Base-by-base conservation (phyloP, 2,797 vertebrate species). In the Tragelaphus eurycerus region DNA sequence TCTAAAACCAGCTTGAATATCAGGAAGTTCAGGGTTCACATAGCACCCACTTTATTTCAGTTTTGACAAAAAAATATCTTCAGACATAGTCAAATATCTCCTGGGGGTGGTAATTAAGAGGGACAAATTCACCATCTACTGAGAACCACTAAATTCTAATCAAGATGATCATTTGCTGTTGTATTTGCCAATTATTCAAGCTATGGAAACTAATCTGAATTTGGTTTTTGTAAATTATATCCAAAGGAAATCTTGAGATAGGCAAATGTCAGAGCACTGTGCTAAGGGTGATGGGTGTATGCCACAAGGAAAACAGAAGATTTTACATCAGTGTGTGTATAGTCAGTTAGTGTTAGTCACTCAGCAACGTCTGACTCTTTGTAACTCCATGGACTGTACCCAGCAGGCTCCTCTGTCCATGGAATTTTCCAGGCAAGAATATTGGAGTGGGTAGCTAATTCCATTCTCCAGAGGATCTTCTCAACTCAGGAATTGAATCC, bases 231-330 rank as follows among this genome's bases (percentile, higher is more conserved):
- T 55, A 88, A 74, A 34, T 90, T 14, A 38, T 10, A 84, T 48
- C 14, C 10, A 34, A 55, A 54, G 17, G 54, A 87, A 90, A 78
- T 16, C 27, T 43, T 48, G 31, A 31, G 31, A 46, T 1, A 27
- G 16, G 21, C 12, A 14, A 60, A 12, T 6, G 15, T 23, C 38
- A 16, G 9, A 81, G 16, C 34, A 16, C 3, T 5, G 13, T 46
- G 14, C 23, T 43, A 27, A 62, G 62, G 48, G 3, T 0, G 0
- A 2, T 3, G 38, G 23, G 4, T 7, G 2, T 11, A 1, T 6
- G 31, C 1, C 6, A 1, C 6, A 31, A 83, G 14, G 16, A 54
- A 76, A 94, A 60, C 2, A 15, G 25, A 76, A 62, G 34, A 16
- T 27, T 25, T 54, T 48, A 7, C 79, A 54, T 50, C 9, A 4